Percentiles rank a stretch among this genome's conserved stretches.
These are phyloP conservation scores for Idris sp. DNA, from an alignment of 1,140 invertebrate species.

Conservation along the genomic window DNA sequence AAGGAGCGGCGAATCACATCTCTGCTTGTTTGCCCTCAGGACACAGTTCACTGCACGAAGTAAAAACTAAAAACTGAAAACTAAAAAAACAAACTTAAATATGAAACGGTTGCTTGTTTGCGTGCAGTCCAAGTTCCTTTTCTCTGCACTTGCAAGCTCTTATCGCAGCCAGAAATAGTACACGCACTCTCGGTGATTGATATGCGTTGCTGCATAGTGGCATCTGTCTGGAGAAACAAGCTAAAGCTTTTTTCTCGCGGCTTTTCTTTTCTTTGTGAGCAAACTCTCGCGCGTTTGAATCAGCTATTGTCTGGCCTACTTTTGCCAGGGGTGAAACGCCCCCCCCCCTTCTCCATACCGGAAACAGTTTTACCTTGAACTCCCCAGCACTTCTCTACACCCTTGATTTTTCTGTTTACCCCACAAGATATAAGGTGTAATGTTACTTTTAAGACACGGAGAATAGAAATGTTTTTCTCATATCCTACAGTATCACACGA, in stretches of 20 bases:
- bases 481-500: too few relatives aligned
- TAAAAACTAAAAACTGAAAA: too few relatives aligned
- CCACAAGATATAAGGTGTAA: too few relatives aligned
- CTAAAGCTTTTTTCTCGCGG: constrained; percentile 19
- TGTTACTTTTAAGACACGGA: too few relatives aligned
- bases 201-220: constrained; percentile 52
- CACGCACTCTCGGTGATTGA: constrained; percentile 77
- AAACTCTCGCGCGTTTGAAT: constrained; percentile 45
- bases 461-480: too few relatives aligned
- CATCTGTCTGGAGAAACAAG: constrained; percentile 39
- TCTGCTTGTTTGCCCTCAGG: constrained; percentile 24
- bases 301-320: constrained; percentile 58
- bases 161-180: constrained; percentile 68
- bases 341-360: constrained; percentile 22
- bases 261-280: constrained; percentile 17
- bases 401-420: constrained; percentile 32
- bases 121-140: constrained; percentile 42
- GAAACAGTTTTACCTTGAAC: constrained; percentile 48
- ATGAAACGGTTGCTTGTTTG: constrained; percentile 56
- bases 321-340: constrained; percentile 31
- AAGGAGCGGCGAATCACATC: constrained; percentile 65
- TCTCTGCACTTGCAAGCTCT: constrained; percentile 22
- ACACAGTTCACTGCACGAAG: too few relatives aligned
- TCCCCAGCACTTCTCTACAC: constrained; percentile 13
- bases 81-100: constrained; percentile 68